phyloP scores from a whole-genome alignment of 2,113 vertebrate species.

The Pungitius pungitius region DNA sequence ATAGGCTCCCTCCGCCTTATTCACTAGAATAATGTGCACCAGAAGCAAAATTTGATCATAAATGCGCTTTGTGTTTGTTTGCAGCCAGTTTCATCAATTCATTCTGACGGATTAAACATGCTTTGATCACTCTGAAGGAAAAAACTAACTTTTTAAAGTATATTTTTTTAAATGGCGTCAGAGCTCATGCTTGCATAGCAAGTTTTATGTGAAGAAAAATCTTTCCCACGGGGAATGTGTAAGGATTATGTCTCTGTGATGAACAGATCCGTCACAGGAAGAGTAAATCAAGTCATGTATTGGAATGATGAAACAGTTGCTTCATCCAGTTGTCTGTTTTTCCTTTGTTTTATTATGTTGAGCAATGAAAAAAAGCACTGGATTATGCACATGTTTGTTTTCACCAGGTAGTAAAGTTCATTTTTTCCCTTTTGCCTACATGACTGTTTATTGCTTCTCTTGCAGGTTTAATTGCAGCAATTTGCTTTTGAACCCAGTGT shows the following conservation, averaged over 20 bases:
- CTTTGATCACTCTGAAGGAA: conserved; percentile 62
- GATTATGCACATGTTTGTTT: conserved; percentile 28
- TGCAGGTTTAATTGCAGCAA: conserved; percentile 54
- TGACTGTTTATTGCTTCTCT: conserved; percentile 26
- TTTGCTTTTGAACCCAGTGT: conserved; percentile 35
- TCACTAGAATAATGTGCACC: conserved; percentile 55
- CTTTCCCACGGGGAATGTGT: conserved; percentile 27
- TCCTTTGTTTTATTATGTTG: conserved; percentile 19
- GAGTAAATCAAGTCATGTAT: conserved; percentile 48
- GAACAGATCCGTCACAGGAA: conserved; percentile 55
- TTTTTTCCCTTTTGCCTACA: conserved; percentile 12
- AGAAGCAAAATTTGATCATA: conserved; percentile 53
- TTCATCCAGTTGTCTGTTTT: conserved; percentile 33
- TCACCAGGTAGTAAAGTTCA: conserved; percentile 17
- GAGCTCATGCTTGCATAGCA: conserved; percentile 34
- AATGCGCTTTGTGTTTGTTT: conserved; percentile 62
- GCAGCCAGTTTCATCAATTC: conserved; percentile 72
- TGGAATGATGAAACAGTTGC: conserved; percentile 57
- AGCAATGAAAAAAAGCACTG: conserved; percentile 8
- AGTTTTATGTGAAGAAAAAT: conserved; percentile 41
- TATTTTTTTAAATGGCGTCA: conserved; percentile 29
- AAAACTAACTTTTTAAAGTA: conserved; percentile 19
- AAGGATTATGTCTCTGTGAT: conserved; percentile 34
- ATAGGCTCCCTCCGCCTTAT: conserved; percentile 37
- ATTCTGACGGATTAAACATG: conserved; percentile 58